Base-by-base conservation (phyloP, 2,888 invertebrate species). In the Priocnemis perturbator region DNA sequence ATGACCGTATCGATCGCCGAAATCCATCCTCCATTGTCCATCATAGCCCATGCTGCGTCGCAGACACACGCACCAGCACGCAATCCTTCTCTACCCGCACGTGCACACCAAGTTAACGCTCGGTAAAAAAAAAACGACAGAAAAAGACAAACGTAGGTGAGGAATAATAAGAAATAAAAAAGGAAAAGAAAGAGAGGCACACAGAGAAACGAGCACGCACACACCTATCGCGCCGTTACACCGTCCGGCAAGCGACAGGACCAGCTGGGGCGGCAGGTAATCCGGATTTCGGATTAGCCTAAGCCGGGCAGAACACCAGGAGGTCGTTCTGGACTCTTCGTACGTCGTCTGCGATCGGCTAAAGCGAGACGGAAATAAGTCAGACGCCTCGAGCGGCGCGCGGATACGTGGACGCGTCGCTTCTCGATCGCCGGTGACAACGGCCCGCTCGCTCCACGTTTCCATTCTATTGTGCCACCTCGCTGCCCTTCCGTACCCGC, bases 241-340 rank as follows among this genome's bases (percentile, higher is more conserved):
- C 37, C 37, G 37, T 37, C 37, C 37, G 37, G 37, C 64, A 69
- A 68, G 81, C 82, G 83, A 84, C 79, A 79, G 77, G 77, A 81
- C 82, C 86, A 83, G 84, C 83, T 83, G 83, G 84, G 81, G 81
- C 81, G 37, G 78, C 78, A 71, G 81, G 81, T 87, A 88, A 88
- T 87, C 88, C 88, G 88, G 88, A 88, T 88, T 87, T 85, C 73
- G 87, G 88, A 88, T 88, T 88, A 88, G 83, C 78, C 78, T 84
- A 84, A 87, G 83, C 83, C 80, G 76, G 79, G 71, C 81, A 71
- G 74, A 77, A 77, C 81, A 73, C 81, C 82, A 72, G 79, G 83
- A 82, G 83, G 82, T 81, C 79, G 79, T 73, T 73, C 76, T 61
- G 65, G 67, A 72, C 64, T 52, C 63, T 71, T 74, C 75, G 57